A percentile compares a stretch with the other conserved stretches of the same genome.
Evolutionary conservation across 2,797 vertebrate species (phyloP).

Genomic region (Iguana delicatissima): DNA sequence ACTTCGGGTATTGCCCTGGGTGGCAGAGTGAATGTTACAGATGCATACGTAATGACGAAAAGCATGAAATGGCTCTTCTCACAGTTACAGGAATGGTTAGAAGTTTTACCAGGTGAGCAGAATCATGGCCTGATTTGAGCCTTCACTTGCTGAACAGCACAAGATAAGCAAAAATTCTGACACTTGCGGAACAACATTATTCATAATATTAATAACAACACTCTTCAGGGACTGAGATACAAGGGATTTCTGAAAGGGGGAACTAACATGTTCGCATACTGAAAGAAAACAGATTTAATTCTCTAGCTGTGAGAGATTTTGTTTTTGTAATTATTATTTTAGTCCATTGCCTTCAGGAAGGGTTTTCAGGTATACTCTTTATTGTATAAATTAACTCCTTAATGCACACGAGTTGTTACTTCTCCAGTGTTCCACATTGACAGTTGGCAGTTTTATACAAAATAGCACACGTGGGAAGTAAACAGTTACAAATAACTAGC

Average conservation of each 20-base stretch:
- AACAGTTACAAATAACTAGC: too few species aligned
- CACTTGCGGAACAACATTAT: background rate
- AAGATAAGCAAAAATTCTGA: background rate
- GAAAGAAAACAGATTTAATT: constrained; percentile 3
- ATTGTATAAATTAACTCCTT: background rate
- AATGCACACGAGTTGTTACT: background rate
- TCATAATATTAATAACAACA: constrained; percentile 21
- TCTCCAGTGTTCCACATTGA: background rate
- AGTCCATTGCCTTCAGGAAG: constrained; percentile 20
- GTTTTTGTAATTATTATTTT: constrained; percentile 10
- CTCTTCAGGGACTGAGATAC: background rate
- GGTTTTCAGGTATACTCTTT: constrained; percentile 20
- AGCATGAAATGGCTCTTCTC: background rate
- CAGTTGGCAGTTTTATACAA: background rate
- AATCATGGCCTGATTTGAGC: background rate
- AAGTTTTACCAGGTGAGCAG: background rate
- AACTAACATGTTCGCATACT: constrained; percentile 16
- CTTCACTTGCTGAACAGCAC: background rate
- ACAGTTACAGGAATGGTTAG: background rate
- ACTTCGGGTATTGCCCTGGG: too few species aligned
- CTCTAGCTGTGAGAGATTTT: background rate
- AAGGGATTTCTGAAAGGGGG: constrained; percentile 4
- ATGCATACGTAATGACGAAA: too few species aligned
- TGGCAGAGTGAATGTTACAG: too few species aligned
- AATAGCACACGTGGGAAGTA: too few species aligned